A percentile compares a stretch with the other conserved stretches of the same genome.
Evolutionary conservation across 2,797 vertebrate species (phyloP).

Genomic region (Psittacula derbiana): DNA sequence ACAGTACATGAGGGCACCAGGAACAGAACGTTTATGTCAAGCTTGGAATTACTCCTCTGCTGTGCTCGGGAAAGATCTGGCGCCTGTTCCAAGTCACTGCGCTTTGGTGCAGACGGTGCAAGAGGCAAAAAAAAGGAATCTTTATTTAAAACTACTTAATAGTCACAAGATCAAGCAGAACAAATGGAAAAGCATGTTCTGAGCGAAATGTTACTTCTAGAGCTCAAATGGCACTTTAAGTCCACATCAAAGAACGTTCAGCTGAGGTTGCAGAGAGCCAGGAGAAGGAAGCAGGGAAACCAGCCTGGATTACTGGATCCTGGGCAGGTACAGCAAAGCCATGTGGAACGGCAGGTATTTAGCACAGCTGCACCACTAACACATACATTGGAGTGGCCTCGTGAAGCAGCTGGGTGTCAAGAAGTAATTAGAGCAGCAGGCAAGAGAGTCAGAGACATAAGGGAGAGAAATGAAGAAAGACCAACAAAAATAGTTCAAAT

Average conservation of each 20-base stretch:
- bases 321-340: background rate
- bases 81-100: background rate
- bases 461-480: background rate
- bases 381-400: background rate
- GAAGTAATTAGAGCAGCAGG: background rate
- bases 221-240: background rate
- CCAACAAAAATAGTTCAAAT: background rate
- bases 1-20: accelerated
- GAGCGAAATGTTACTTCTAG: background rate
- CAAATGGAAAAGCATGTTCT: background rate
- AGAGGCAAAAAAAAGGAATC: background rate
- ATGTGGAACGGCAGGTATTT: background rate
- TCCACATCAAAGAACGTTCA: background rate
- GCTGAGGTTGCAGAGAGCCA: background rate
- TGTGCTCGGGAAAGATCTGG: background rate
- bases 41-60: background rate
- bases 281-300: background rate
- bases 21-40: background rate
- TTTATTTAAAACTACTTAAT: background rate
- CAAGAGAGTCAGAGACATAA: background rate
- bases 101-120: background rate
- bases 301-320: background rate
- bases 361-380: background rate
- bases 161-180: background rate
- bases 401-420: background rate